A percentile compares a stretch with the other conserved stretches of the same genome.
Conservation (phyloP, 2,113 vertebrate species). For the Melanerpes aurifrons region DNA sequence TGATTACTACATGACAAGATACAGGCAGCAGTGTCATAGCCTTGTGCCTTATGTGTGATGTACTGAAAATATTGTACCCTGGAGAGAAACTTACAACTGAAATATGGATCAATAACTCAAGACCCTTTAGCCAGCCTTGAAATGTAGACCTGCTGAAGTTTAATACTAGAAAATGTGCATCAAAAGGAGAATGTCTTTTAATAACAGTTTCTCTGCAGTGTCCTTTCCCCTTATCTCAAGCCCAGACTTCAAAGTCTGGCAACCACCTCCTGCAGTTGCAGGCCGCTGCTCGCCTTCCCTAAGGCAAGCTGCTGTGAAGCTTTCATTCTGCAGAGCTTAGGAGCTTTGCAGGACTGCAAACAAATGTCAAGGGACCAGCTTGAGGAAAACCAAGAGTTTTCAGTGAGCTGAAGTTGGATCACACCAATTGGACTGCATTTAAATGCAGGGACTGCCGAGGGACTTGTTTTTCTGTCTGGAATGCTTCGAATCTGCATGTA, state of each 20-base stretch:
- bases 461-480: not conserved
- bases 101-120: conserved; percentile 49
- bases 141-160: conserved; percentile 30
- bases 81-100: conserved; percentile 32
- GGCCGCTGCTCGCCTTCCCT: conserved; percentile 8
- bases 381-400: conserved; percentile 20
- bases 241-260: conserved; percentile 57
- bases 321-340: conserved; percentile 37
- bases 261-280: conserved; percentile 25
- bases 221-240: conserved; percentile 19
- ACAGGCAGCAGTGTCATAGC: conserved; percentile 20
- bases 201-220: conserved; percentile 34
- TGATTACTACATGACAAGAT: conserved; percentile 26
- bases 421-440: not conserved
- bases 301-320: conserved; percentile 40
- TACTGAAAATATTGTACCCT: conserved; percentile 37
- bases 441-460: not conserved
- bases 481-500: not conserved
- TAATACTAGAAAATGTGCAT: conserved; percentile 18
- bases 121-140: conserved; percentile 46
- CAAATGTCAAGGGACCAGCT: not conserved
- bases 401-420: not conserved
- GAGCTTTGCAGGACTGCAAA: conserved; percentile 43
- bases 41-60: not conserved
- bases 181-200: conserved; percentile 48